Evolutionary conservation across 2,888 invertebrate genomes (phyloP).

Genomic region (Drosophila koepferae): DNA sequence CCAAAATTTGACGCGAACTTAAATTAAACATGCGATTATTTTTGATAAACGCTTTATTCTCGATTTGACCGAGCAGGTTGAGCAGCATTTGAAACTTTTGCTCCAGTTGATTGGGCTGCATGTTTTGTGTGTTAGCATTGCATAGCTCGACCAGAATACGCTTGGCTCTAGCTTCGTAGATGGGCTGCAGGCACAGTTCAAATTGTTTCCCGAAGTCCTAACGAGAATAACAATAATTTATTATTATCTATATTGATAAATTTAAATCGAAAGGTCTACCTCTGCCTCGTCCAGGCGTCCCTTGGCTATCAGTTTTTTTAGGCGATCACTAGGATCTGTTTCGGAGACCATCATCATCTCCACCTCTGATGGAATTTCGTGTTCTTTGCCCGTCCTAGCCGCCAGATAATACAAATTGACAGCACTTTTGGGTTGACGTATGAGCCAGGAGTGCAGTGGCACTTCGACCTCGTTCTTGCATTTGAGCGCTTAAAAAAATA

Average conservation of each 20-base stretch:
- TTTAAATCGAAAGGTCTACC: conserved; percentile 45
- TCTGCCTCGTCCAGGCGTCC: conserved; percentile 85
- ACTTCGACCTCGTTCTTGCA: conserved; percentile 82
- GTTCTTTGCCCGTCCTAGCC: conserved; percentile 60
- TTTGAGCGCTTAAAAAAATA: conserved; percentile 73
- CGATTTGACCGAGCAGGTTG: conserved; percentile 73
- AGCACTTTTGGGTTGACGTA: conserved; percentile 83
- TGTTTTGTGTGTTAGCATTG: conserved; percentile 61
- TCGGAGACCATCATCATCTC: conserved; percentile 84
- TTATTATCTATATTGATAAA: background rate
- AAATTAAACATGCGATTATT: conserved; percentile 80
- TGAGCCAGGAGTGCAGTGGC: conserved; percentile 81
- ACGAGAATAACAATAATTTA: background rate
- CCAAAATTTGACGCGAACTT: conserved; percentile 77
- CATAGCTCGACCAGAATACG: conserved; percentile 77
- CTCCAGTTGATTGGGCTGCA: conserved; percentile 54
- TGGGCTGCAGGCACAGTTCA: conserved; percentile 83
- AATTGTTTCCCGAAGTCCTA: conserved; percentile 84
- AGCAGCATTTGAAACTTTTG: conserved; percentile 73
- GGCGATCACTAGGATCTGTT: conserved; percentile 84
- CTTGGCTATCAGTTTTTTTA: conserved; percentile 84
- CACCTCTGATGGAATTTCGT: conserved; percentile 76
- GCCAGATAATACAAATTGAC: conserved; percentile 84
- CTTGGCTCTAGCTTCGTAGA: conserved; percentile 84
- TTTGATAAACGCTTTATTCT: conserved; percentile 81